Conservation (phyloP, 2,797 vertebrate genomes). For the Betta splendens region DNA sequence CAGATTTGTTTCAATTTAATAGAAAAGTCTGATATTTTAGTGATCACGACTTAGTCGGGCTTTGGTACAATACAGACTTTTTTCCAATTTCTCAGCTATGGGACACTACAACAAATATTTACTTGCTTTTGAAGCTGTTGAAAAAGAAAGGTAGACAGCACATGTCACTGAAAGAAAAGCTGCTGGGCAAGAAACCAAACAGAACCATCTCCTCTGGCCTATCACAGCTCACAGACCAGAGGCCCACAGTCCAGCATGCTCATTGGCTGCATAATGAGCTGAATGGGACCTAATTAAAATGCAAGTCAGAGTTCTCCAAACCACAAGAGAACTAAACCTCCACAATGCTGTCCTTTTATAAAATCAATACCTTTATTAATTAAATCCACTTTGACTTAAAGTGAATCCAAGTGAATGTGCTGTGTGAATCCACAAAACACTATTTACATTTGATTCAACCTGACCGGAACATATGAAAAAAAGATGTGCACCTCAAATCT, state of each 20-base stretch:
- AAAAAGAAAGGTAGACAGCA: conserved; percentile 24
- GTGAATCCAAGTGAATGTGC: no score
- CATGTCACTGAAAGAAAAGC: conserved; percentile 36
- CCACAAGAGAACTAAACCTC: conserved; percentile 43
- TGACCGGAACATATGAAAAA: not conserved
- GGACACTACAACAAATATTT: conserved; percentile 55
- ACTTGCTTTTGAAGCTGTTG: conserved; percentile 26
- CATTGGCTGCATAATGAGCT: conserved; percentile 47
- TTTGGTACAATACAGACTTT: not conserved
- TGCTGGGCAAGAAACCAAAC: conserved; percentile 56
- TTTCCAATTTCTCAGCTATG: conserved; percentile 8
- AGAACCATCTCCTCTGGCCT: conserved; percentile 39
- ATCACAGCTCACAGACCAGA: conserved; percentile 23
- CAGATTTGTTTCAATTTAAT: no score
- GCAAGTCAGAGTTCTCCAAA: conserved; percentile 54
- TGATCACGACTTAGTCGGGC: conserved; percentile 4
- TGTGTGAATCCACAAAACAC: not conserved
- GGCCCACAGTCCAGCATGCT: conserved; percentile 47
- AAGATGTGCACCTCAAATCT: no score
- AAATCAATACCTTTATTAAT: conserved; percentile 10
- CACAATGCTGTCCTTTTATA: conserved; percentile 33
- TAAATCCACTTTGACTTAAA: conserved; percentile 1
- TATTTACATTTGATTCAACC: not conserved
- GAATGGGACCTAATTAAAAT: conserved; percentile 69
- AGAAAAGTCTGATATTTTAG: no score